These are phyloP conservation scores for Muntiacus muntjak DNA, from an alignment of 2,113 vertebrate genomes.

Conservation along the genomic window DNA sequence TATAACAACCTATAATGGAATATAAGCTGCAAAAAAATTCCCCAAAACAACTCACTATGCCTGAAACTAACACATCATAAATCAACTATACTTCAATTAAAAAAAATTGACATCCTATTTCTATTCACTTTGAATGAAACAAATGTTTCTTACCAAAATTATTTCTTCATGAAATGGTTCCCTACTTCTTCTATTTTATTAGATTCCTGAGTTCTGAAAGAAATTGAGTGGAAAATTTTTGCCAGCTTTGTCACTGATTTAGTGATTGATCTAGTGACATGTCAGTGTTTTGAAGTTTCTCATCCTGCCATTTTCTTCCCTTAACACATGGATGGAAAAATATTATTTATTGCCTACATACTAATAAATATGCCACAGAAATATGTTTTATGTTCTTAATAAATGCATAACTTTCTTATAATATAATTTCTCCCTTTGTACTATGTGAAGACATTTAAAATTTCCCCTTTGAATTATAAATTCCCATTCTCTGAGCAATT, in stretches of 20 bases:
- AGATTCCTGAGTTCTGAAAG: neutral
- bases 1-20: neutral
- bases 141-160: neutral
- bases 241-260: neutral
- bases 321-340: too few relatives aligned
- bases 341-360: neutral
- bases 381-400: neutral
- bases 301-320: neutral
- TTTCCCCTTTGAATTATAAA: neutral
- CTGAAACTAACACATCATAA: neutral
- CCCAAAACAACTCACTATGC: neutral
- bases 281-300: neutral
- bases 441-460: neutral
- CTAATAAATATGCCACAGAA: neutral
- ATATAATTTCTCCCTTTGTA: neutral
- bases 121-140: neutral
- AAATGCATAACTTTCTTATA: neutral
- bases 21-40: neutral
- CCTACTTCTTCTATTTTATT: neutral
- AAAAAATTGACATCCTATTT: neutral
- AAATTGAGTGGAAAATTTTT: neutral
- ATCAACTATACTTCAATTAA: neutral
- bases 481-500: neutral
- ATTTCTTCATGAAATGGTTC: neutral
- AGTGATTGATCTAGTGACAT: too few relatives aligned